A percentile compares a stretch with the other conserved stretches of the same genome.
phyloP scores from a whole-genome alignment of 2,888 invertebrate species.

The Cepaea hortensis region DNA sequence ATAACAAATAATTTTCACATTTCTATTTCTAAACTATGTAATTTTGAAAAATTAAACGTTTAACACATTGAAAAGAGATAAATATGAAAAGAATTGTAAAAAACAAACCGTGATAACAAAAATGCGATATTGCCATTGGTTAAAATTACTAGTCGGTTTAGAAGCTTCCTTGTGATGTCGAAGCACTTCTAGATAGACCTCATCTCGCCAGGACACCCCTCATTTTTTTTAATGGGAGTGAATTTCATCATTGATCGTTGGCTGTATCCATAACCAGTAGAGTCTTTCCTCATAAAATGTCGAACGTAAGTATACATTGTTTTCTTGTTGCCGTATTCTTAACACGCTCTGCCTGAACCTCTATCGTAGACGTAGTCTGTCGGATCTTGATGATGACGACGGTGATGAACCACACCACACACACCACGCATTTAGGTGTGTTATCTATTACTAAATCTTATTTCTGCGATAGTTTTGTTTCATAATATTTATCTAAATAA shows the following conservation, averaged over 20 bases:
- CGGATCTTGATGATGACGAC: no score
- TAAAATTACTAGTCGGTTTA: slow-evolving; percentile 16
- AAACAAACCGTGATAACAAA: slow-evolving; percentile 18
- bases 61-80: background rate
- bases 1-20: background rate
- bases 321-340: background rate
- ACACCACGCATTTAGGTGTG: no score
- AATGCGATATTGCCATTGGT: slow-evolving; percentile 27
- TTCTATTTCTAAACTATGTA: background rate
- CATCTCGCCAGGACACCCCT: background rate
- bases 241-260: background rate
- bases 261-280: background rate
- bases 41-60: slow-evolving; percentile 15
- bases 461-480: no score
- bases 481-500: no score
- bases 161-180: slow-evolving; percentile 45
- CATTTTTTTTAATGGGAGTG: background rate
- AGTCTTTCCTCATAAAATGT: slow-evolving; percentile 15
- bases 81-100: background rate
- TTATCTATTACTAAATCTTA: no score
- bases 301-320: slow-evolving; percentile 27
- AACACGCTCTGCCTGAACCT: no score
- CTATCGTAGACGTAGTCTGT: no score
- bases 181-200: background rate
- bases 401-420: no score